A percentile compares a stretch with the other conserved stretches of the same genome.
Conservation (phyloP, 2,797 vertebrate genomes). For the Sitta carolinensis region DNA sequence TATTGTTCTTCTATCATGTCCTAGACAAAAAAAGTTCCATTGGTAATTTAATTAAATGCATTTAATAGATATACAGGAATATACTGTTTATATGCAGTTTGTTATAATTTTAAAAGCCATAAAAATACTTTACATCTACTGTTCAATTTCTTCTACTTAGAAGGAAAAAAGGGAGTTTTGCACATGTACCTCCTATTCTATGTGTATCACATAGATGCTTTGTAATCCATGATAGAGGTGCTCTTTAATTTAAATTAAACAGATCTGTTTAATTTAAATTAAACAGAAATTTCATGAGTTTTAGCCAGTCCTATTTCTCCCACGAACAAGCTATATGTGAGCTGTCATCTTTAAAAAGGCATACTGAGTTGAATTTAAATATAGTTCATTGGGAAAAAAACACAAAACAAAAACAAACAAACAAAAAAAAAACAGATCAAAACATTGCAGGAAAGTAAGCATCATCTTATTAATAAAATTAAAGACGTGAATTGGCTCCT, state of each 20-base stretch:
- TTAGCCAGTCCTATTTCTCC: not conserved
- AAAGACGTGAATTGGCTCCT: not conserved
- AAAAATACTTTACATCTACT: not conserved
- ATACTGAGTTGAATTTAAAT: not conserved
- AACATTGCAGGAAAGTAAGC: not conserved
- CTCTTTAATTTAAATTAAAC: not conserved
- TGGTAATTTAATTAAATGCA: not conserved
- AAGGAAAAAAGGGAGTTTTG: not conserved
- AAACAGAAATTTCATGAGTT: not conserved
- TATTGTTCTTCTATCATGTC: not conserved
- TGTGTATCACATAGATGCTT: not conserved
- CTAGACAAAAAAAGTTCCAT: not conserved
- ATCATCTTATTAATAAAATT: not conserved
- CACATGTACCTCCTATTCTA: fast-evolving
- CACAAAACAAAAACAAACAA: no score
- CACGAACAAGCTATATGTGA: not conserved
- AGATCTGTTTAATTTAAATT: not conserved
- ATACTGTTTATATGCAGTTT: not conserved
- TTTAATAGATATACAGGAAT: not conserved
- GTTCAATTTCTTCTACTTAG: not conserved
- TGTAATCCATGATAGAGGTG: no score
- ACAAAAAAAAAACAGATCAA: not conserved
- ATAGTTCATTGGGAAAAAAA: not conserved
- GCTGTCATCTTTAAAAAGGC: not conserved
- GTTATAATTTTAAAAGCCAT: not conserved